A percentile compares a stretch with the other conserved stretches of the same genome.
Evolutionary conservation across 2,888 invertebrate species (phyloP).

Genomic region (Rambutsinella grinnellia): DNA sequence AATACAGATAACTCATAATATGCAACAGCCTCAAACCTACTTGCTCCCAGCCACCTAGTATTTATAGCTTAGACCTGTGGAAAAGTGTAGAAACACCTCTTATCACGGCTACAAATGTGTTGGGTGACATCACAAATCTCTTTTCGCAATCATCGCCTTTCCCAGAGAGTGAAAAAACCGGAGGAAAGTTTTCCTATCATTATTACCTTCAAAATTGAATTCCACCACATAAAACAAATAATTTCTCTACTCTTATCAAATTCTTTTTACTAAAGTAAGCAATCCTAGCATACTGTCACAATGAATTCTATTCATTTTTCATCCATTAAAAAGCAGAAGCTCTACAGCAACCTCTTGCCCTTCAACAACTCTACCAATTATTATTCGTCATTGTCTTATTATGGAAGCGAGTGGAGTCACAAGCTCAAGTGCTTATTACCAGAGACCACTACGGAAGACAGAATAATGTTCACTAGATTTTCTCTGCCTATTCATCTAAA

Average conservation of each 20-base stretch:
- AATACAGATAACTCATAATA: constrained; percentile 29
- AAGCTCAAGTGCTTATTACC: constrained; percentile 34
- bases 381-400: constrained; percentile 39
- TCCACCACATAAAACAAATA: neutral
- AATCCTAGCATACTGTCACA: too few relatives aligned
- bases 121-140: constrained; percentile 38
- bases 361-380: neutral
- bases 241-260: too few relatives aligned
- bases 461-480: too few relatives aligned
- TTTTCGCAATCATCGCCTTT: neutral
- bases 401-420: constrained; percentile 9
- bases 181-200: neutral
- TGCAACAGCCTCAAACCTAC: neutral
- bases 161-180: neutral
- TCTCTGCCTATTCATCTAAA: neutral
- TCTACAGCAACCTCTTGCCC: constrained; percentile 11
- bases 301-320: too few relatives aligned
- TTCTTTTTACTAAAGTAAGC: too few relatives aligned
- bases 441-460: constrained; percentile 11
- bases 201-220: neutral
- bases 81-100: constrained; percentile 23
- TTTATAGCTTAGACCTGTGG: neutral
- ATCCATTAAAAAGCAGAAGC: constrained; percentile 29
- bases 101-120: constrained; percentile 32
- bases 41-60: neutral